These are phyloP conservation scores for Sardinella longiceps DNA, from an alignment of 2,797 vertebrate genomes.

Conservation along the genomic window DNA sequence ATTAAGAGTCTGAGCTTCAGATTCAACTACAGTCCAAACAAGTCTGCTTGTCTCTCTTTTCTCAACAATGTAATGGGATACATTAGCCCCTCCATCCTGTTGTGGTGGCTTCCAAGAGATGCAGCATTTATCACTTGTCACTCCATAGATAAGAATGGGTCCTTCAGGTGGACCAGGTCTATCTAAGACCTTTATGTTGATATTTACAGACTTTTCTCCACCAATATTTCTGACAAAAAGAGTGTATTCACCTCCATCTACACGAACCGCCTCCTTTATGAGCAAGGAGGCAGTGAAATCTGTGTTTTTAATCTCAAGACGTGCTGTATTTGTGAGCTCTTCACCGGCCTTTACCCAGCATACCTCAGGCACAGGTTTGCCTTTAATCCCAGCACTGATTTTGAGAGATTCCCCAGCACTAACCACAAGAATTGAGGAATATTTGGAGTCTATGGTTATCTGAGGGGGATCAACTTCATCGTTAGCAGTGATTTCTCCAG, in stretches of 20 bases:
- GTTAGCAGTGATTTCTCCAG: constrained; percentile 91
- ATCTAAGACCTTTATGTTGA: constrained; percentile 94
- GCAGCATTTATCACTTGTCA: constrained; percentile 91
- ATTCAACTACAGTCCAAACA: constrained; percentile 94
- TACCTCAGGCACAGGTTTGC: constrained; percentile 90
- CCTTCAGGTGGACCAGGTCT: constrained; percentile 95
- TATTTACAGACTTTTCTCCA: constrained; percentile 87
- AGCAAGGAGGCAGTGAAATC: constrained; percentile 87
- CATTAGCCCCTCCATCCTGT: constrained; percentile 94
- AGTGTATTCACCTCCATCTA: constrained; percentile 93
- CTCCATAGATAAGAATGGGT: constrained; percentile 86
- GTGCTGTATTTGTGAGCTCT: constrained; percentile 86
- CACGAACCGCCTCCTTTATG: constrained; percentile 89
- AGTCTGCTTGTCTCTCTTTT: constrained; percentile 96
- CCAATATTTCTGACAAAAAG: constrained; percentile 92
- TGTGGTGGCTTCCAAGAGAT: constrained; percentile 92
- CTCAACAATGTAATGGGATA: constrained; percentile 94
- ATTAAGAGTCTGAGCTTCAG: constrained; percentile 88
- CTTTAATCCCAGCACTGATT: constrained; percentile 85
- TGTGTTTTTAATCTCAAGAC: constrained; percentile 89
- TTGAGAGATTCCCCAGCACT: constrained; percentile 92
- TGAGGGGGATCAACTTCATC: constrained; percentile 96
- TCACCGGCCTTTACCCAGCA: constrained; percentile 88
- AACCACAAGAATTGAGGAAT: constrained; percentile 85
- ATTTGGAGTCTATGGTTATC: constrained; percentile 93